Conservation (phyloP, 2,888 invertebrate species). For the Fragum sueziense region DNA sequence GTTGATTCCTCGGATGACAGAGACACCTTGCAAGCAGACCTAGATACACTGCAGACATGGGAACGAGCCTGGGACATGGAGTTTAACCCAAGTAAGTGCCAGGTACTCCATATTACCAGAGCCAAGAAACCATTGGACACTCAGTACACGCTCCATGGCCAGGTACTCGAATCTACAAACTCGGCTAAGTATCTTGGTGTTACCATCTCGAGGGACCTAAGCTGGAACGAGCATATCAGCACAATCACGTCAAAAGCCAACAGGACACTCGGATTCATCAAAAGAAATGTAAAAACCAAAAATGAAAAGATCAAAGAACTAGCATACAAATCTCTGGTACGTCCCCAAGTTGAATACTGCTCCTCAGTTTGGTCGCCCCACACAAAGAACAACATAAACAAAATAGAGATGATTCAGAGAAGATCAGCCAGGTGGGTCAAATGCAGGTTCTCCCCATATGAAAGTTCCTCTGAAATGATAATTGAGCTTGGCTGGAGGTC, state of each 20-base stretch:
- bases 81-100: conserved; percentile 30
- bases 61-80: conserved; percentile 35
- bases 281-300: neutral
- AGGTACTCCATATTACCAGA: too few relatives aligned
- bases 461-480: too few relatives aligned
- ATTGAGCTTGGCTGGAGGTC: too few relatives aligned
- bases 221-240: too few relatives aligned
- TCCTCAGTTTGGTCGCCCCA: neutral
- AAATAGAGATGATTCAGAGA: neutral
- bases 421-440: too few relatives aligned
- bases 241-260: neutral
- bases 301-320: neutral
- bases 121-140: too few relatives aligned
- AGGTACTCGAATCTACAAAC: too few relatives aligned
- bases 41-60: neutral
- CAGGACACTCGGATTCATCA: neutral
- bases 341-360: neutral
- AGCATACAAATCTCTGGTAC: neutral
- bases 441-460: too few relatives aligned
- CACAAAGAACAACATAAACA: neutral
- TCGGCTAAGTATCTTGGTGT: too few relatives aligned
- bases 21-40: neutral
- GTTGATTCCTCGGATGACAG: neutral
- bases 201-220: too few relatives aligned
- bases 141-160: too few relatives aligned